phyloP scores from a whole-genome alignment of 1,140 invertebrate species.

The Mactra quadrangularis region DNA sequence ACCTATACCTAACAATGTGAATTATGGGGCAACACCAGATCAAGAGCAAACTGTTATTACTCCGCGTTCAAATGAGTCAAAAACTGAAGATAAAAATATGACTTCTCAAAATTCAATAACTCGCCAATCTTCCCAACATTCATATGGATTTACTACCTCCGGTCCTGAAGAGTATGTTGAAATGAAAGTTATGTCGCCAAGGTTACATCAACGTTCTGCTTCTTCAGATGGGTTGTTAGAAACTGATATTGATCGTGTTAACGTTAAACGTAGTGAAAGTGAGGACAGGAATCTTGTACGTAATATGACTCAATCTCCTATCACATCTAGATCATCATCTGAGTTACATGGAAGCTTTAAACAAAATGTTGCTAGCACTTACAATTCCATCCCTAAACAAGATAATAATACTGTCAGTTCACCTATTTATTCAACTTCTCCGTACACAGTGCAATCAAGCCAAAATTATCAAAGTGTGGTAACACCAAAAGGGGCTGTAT shows the following conservation, averaged over 20 bases:
- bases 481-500: too few relatives aligned
- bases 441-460: constrained; percentile 14
- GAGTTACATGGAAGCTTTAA: constrained; percentile 18
- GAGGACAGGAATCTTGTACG: constrained; percentile 63
- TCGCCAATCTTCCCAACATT: constrained; percentile 40
- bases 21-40: neutral
- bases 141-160: constrained; percentile 41
- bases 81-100: neutral
- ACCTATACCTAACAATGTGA: constrained; percentile 18
- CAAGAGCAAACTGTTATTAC: constrained; percentile 22
- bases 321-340: constrained; percentile 12
- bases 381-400: neutral
- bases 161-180: constrained; percentile 67
- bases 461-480: neutral
- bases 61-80: constrained; percentile 14
- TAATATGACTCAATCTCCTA: constrained; percentile 1
- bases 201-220: constrained; percentile 60
- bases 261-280: constrained; percentile 61
- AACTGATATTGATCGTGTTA: constrained; percentile 44
- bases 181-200: constrained; percentile 46
- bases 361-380: neutral
- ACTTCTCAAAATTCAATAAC: neutral
- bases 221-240: constrained; percentile 73
- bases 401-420: neutral
- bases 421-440: constrained; percentile 28